phyloP scores from a whole-genome alignment of 2,797 vertebrate genomes.

The Cossypha heuglini region DNA sequence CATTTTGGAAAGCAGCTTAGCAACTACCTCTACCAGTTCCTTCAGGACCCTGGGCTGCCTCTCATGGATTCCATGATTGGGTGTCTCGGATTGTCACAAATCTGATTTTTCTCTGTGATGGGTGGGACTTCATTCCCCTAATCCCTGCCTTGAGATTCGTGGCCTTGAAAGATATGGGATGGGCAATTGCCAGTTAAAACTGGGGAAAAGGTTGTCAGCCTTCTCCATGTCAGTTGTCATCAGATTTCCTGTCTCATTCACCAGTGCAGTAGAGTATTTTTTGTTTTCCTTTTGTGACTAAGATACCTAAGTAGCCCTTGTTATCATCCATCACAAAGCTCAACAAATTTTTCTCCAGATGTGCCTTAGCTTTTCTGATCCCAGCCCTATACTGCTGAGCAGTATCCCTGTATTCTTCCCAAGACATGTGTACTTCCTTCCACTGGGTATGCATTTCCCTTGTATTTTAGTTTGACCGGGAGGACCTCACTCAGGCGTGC shows the following conservation, averaged over 20 bases:
- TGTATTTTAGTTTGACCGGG: background rate
- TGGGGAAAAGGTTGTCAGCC: background rate
- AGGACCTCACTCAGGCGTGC: background rate
- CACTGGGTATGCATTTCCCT: background rate
- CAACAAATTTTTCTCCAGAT: background rate
- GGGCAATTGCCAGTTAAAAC: background rate
- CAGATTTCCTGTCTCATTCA: background rate
- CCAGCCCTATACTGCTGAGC: background rate
- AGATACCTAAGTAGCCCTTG: background rate
- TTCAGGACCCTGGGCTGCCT: background rate
- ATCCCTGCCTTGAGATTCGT: background rate
- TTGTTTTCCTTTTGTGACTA: background rate
- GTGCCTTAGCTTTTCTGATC: background rate
- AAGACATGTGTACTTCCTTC: background rate
- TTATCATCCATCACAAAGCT: background rate
- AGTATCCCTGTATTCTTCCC: background rate
- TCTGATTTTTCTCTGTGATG: fast-evolving
- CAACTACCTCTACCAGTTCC: background rate
- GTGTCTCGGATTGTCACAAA: background rate
- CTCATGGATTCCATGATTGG: background rate
- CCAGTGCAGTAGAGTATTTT: background rate
- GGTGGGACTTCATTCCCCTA: background rate
- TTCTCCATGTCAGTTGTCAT: background rate
- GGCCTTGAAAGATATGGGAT: background rate
- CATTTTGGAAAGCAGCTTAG: background rate